A percentile compares a stretch with the other conserved stretches of the same genome.
phyloP scores from a whole-genome alignment of 2,113 vertebrate genomes.

The Cephalopholis sonnerati region DNA sequence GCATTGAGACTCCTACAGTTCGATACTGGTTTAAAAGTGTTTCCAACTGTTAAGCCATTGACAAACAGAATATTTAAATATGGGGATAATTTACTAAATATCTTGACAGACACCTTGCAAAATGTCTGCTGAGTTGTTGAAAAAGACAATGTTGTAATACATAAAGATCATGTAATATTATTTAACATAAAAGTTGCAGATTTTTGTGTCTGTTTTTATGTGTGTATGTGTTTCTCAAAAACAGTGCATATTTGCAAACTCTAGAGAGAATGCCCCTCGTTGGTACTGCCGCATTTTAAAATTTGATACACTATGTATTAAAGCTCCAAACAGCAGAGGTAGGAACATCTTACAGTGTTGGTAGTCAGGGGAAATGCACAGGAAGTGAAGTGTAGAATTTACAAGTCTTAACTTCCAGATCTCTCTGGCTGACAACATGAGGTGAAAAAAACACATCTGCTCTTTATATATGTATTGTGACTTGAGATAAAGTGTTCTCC shows the following conservation, averaged over 20 bases:
- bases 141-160: too few relatives aligned
- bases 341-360: not conserved
- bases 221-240: not conserved
- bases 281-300: not conserved
- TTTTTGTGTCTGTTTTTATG: too few relatives aligned
- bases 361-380: not conserved
- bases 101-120: too few relatives aligned
- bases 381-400: not conserved
- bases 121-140: too few relatives aligned
- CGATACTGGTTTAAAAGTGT: too few relatives aligned
- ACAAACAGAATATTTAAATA: too few relatives aligned
- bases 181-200: too few relatives aligned
- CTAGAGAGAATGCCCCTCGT: not conserved
- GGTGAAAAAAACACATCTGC: not conserved
- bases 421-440: not conserved
- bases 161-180: too few relatives aligned
- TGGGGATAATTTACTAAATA: too few relatives aligned
- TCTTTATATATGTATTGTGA: not conserved
- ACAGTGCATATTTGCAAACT: not conserved
- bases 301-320: not conserved
- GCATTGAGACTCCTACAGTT: too few relatives aligned
- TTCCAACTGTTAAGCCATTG: too few relatives aligned
- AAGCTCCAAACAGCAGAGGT: not conserved
- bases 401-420: not conserved
- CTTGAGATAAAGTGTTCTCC: slow-evolving; percentile 4